These are phyloP conservation scores for Heliothis subflexa DNA, from an alignment of 1,140 invertebrate genomes.

Conservation along the genomic window DNA sequence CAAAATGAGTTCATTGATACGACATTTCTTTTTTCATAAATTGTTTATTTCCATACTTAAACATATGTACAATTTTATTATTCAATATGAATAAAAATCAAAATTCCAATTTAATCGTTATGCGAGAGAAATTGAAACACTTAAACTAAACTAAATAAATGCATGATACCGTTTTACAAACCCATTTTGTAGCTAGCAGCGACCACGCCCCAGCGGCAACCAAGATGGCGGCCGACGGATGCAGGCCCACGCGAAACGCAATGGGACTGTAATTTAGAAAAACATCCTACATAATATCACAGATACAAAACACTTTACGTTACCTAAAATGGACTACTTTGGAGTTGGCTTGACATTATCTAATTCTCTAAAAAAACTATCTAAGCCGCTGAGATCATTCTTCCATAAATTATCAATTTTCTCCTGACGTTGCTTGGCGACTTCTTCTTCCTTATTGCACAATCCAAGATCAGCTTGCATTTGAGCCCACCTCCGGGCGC, in stretches of 20 bases:
- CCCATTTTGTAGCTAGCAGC: conserved; percentile 79
- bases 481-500: conserved; percentile 82
- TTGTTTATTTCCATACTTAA: conserved; percentile 84
- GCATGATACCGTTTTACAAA: conserved; percentile 85
- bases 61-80: conserved; percentile 83
- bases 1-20: conserved; percentile 69
- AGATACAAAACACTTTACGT: conserved; percentile 78
- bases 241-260: conserved; percentile 86
- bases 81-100: conserved; percentile 84
- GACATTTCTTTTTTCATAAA: conserved; percentile 65
- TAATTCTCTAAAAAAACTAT: conserved; percentile 84
- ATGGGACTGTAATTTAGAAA: conserved; percentile 86
- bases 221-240: conserved; percentile 85
- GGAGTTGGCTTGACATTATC: conserved; percentile 79
- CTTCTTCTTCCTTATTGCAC: conserved; percentile 78
- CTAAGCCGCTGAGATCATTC: conserved; percentile 83
- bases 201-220: conserved; percentile 79
- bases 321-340: conserved; percentile 67
- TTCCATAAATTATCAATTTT: conserved; percentile 84
- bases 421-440: conserved; percentile 74
- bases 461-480: conserved; percentile 83
- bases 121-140: conserved; percentile 81
- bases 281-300: conserved; percentile 85
- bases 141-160: conserved; percentile 79
- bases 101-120: conserved; percentile 80